A percentile compares a stretch with the other conserved stretches of the same genome.
phyloP scores from a whole-genome alignment of 2,888 invertebrate species.

The Lithophane semibrunnea region DNA sequence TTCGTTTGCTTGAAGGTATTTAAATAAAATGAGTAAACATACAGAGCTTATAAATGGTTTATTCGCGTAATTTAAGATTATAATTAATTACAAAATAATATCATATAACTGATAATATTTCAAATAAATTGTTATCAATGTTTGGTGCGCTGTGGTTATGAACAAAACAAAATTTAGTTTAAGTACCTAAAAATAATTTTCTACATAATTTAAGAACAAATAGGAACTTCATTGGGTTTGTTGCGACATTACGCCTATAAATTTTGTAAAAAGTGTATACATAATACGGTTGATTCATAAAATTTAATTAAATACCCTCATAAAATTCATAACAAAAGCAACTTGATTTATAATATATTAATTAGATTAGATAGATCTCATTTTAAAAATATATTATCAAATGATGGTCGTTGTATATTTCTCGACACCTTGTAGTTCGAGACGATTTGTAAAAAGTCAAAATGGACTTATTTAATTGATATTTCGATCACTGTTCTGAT shows the following conservation, averaged over 20 bases:
- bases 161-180: constrained; percentile 58
- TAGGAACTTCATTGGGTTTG: constrained; percentile 68
- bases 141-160: constrained; percentile 60
- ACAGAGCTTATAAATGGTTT: constrained; percentile 57
- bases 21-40: constrained; percentile 23
- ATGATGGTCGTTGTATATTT: constrained; percentile 34
- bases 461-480: constrained; percentile 40
- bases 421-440: constrained; percentile 24
- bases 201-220: constrained; percentile 63
- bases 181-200: constrained; percentile 60
- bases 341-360: constrained; percentile 27
- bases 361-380: constrained; percentile 12
- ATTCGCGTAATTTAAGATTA: constrained; percentile 60
- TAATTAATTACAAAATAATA: constrained; percentile 66
- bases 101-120: constrained; percentile 69
- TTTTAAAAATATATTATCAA: constrained; percentile 48
- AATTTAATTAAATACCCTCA: constrained; percentile 22
- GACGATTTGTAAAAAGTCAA: constrained; percentile 46
- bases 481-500: constrained; percentile 51
- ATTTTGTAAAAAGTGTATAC: constrained; percentile 52
- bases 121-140: constrained; percentile 57
- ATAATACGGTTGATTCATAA: constrained; percentile 41
- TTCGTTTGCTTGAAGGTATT: neutral
- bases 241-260: constrained; percentile 45
- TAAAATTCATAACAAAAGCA: constrained; percentile 46